Evolutionary conservation across 1,140 invertebrate genomes (phyloP), one percentile per base, ranked within the genome.

Genomic region (Drosophila nigromelanica): DNA sequence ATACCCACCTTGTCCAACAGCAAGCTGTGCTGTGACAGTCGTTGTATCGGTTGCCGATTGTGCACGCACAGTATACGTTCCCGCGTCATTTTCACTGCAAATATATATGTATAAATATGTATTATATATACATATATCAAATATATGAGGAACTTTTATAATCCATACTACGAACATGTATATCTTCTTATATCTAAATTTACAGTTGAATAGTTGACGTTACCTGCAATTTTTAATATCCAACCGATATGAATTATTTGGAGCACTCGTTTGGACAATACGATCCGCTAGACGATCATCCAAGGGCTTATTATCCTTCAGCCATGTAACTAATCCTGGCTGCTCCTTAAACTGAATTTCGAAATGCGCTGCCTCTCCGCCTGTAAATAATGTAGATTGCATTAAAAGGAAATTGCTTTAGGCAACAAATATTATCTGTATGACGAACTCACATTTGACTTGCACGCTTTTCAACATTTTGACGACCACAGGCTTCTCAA

Each of bases 11-110:
- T 96, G 94, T 87, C 97, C 95, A 48, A 98, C 96, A 58, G 96
- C 94, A 55, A 98, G 94, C 90, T 97, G 96, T 47, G 97, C 96
- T 39, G 96, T 97, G 89, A 96, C 97, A 55, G 95, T 95, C 6
- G 96, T 94, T 78, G 95, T 96, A 35, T 97, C 96, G 35, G 96
- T 95, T 0, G 93, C 93, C 89, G 98, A 98, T 45, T 95, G 95
- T n/a, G 97, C 98, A 39, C 96, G 94, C 52, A 97, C 97, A 0
- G 97, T 98, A 90, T 99, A 99, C 18, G 97, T 94, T 12, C 98
- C 98, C 2, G 95, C 94, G 92, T 99, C 98, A 37, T 95, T 94
- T 59, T 96, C 95, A 18, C 93, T 92, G 52, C 5, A 79, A 75
- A 14, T 1, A 15, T 15, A 40, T 35, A n/a, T n/a, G n/a, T n/a